Evolutionary conservation across 37 sponge, comb jelly and placozoan species (phyloP), one percentile per base, ranked within the genome.

Genomic region (Halichondria panicea): DNA sequence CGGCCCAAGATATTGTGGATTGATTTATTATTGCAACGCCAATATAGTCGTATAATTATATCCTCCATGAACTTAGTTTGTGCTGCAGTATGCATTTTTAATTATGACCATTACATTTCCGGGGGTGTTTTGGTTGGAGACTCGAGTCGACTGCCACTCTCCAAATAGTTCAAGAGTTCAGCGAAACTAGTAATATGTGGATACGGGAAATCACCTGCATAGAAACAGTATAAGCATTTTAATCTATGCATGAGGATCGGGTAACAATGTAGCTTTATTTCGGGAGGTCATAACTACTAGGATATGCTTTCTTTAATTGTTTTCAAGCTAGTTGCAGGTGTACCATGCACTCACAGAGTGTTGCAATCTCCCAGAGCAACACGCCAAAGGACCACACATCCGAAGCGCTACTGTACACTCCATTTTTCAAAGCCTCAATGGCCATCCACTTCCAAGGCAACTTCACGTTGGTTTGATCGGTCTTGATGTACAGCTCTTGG

Each of bases 321-420:
- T n/a, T n/a, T n/a, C n/a, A n/a, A n/a, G n/a, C n/a, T n/a, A n/a
- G n/a, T n/a, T n/a, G n/a, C n/a, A n/a, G n/a, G n/a, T n/a, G n/a
- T n/a, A n/a, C n/a, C n/a, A n/a, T n/a, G 19, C 34, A 76, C 80
- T 21, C 55, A 90, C 91, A 85, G 7, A 90, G 55, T 28, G 86
- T 81, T 19, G 81, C 85, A 27, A 90, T 90, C 70, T 90, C 91
- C 81, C 85, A 90, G 8, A 90, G 71, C 6, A 58, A 33, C 25
- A 90, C 86, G 35, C 91, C 91, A 84, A 73, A 90, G 15, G 86
- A 52, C 91, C 91, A 90, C 70, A 86, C 92, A 76, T 91, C 92
- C 54, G 82, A 76, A 25, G 81, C 70, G 28, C 70, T 60, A 15
- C 87, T 91, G 35, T 86, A 91, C 64, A 76, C 92, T 59, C 83